phyloP scores from a whole-genome alignment of 1,140 invertebrate genomes.

The Apis mellifera region Amel_HAv3.1 CM009937.2:13928001-13928500 shows the following conservation, averaged over 20 bases:
- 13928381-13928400: constrained; percentile 58
- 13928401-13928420: constrained; percentile 64
- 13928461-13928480: constrained; percentile 36
- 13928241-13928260: constrained; percentile 20
- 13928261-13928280: constrained; percentile 43
- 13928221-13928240: not conserved
- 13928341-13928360: too few relatives aligned
- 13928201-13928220: constrained; percentile 12
- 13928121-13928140: constrained; percentile 59
- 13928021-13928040: constrained; percentile 28
- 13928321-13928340: constrained; percentile 28
- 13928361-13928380: not conserved
- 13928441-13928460: constrained; percentile 45
- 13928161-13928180: constrained; percentile 52
- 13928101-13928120: constrained; percentile 55
- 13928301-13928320: constrained; percentile 6
- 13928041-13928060: constrained; percentile 37
- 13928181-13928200: constrained; percentile 38
- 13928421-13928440: constrained; percentile 36
- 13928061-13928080: constrained; percentile 52
- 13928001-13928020: constrained; percentile 40
- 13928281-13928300: not conserved
- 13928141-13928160: constrained; percentile 61
- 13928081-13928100: constrained; percentile 64
- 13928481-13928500: constrained; percentile 65